Base-by-base conservation (phyloP, 2,113 vertebrate genomes). In the Saccopteryx bilineata region DNA sequence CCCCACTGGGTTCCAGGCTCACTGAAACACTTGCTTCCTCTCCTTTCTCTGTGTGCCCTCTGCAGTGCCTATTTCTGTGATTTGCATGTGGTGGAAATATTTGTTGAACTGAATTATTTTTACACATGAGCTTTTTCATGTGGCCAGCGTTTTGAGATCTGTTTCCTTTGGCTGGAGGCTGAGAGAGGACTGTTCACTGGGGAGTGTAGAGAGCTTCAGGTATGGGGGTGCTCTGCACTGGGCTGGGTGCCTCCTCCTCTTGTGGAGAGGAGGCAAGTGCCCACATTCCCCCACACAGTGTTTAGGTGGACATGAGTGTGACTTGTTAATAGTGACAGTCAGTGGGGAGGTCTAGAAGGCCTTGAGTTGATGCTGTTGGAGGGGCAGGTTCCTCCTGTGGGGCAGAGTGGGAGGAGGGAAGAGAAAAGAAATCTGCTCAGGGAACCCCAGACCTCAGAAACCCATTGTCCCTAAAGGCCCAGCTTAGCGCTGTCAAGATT, bases 91-190 rank as follows among this genome's bases (percentile, higher is more conserved):
- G 87, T 28, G 54, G 86, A 93, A 91, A 65, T 85, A 75, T 58
- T 91, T 79, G 90, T 93, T 78, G 91, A 72, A 74, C 58, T 24
- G 75, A 84, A 84, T 94, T 94, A 75, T 71, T 95, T 92, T 92
- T 92, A 83, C 60, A 71, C 58, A 74, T 1, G 9, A 78, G 60
- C 74, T 60, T 89, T 89, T 85, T 86, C 48, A 52, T 93, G 91
- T 79, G 78, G 76, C 69, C 87, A 61, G 6, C 0, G 9, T 54
- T 69, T 72, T 82, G 75, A 87, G 79, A 63, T 85, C 78, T 85
- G 91, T 88, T 90, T 92, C 88, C 96, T 97, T 85, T 86, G 93
- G 81, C 58, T 12, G 46, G 81, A 81, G 88, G n/a, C 78, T 63
- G 48, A 82, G 68, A 93, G 75, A 87, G 63, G 58, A 74, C 93